Evolutionary conservation across 2,888 invertebrate species (phyloP).

Genomic region (Acanthosepion lycidas): DNA sequence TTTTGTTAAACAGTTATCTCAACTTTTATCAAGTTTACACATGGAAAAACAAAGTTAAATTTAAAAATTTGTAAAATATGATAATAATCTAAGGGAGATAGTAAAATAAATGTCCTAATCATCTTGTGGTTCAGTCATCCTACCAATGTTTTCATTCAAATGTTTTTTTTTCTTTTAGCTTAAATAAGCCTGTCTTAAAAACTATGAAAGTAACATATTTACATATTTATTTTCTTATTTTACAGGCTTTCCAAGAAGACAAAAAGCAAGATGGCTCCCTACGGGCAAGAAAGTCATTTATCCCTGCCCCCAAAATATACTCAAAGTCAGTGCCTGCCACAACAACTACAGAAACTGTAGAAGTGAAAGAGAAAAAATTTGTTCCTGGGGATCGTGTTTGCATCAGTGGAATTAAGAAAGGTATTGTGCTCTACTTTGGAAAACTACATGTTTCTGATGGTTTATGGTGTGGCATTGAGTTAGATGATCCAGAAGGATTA

Average conservation of each 20-base stretch:
- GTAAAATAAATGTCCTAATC: too few relatives aligned
- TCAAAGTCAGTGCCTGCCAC: conserved; percentile 47
- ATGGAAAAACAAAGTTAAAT: too few relatives aligned
- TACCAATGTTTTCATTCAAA: too few relatives aligned
- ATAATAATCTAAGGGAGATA: too few relatives aligned
- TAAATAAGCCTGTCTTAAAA: too few relatives aligned
- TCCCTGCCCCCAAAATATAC: conserved; percentile 57
- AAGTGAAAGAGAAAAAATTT: conserved; percentile 53
- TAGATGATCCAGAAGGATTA: conserved; percentile 78
- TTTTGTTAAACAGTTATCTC: too few relatives aligned
- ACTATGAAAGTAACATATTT: not conserved
- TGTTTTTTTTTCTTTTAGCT: too few relatives aligned
- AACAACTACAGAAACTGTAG: not conserved
- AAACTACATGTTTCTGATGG: conserved; percentile 78
- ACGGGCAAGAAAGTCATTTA: conserved; percentile 59
- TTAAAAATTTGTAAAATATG: too few relatives aligned
- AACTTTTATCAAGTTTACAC: too few relatives aligned
- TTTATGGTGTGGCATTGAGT: conserved; percentile 81
- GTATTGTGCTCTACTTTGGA: conserved; percentile 79
- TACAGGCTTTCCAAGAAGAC: conserved; percentile 54
- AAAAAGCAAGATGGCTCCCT: conserved; percentile 51
- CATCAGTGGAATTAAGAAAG: conserved; percentile 76
- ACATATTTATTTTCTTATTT: not conserved
- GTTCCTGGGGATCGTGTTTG: conserved; percentile 75
- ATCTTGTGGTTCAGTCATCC: too few relatives aligned